Percentiles rank a stretch among this genome's conserved stretches.
Conservation (phyloP, 2,888 invertebrate species). For the Heliconius erato region DNA sequence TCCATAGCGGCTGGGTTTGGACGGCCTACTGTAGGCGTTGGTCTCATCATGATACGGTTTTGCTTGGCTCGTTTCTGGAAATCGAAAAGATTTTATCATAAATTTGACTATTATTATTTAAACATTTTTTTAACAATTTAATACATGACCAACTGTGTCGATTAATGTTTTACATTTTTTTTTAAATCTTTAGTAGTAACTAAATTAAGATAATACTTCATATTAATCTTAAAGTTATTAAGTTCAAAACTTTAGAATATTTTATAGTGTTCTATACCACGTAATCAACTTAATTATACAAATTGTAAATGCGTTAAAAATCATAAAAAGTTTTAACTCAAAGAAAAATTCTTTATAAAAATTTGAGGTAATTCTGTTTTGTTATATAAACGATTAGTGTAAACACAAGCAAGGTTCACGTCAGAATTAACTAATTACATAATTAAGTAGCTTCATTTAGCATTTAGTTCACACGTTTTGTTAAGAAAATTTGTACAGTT, state of each 20-base stretch:
- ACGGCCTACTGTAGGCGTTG: conserved; percentile 66
- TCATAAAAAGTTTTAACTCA: no score
- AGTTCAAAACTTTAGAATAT: not conserved
- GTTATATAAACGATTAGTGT: not conserved
- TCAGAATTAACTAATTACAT: not conserved
- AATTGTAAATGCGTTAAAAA: not conserved
- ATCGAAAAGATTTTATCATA: not conserved
- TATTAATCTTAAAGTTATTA: no score
- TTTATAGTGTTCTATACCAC: not conserved
- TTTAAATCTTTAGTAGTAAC: not conserved
- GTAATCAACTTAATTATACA: not conserved
- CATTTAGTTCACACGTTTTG: conserved; percentile 12
- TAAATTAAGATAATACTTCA: not conserved
- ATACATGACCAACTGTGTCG: no score
- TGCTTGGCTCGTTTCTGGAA: conserved; percentile 84
- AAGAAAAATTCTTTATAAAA: no score
- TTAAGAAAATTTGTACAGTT: not conserved
- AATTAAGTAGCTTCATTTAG: conserved; percentile 1
- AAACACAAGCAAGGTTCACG: not conserved
- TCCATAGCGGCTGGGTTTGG: conserved; percentile 78
- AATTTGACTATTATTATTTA: not conserved
- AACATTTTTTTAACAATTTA: not conserved
- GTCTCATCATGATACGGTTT: conserved; percentile 81
- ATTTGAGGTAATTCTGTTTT: not conserved
- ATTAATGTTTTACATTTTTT: not conserved